Evolutionary conservation across 2,888 invertebrate genomes (phyloP).

Genomic region (Hydropsyche betteni): DNA sequence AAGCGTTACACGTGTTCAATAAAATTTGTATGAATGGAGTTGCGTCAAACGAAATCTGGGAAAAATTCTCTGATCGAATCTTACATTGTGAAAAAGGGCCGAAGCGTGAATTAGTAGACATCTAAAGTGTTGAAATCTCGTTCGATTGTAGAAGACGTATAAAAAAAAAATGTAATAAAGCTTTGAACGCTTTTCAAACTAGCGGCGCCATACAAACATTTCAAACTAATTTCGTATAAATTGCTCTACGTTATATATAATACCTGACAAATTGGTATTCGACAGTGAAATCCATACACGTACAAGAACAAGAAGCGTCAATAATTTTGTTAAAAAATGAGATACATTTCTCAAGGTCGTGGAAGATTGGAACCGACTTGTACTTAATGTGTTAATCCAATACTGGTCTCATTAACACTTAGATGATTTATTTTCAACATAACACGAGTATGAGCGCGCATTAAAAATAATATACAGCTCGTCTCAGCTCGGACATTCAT

Average conservation of each 20-base stretch:
- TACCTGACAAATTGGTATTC: constrained; percentile 5
- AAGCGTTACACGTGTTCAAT: constrained; percentile 23
- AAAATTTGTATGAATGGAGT: not conserved
- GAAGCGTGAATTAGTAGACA: not conserved
- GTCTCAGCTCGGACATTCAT: too few relatives aligned
- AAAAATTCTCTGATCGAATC: not conserved
- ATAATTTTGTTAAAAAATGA: too few relatives aligned
- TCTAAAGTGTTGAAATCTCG: constrained; percentile 6
- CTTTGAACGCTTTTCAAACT: not conserved
- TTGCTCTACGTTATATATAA: not conserved
- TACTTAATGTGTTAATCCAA: too few relatives aligned
- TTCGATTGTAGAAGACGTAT: not conserved
- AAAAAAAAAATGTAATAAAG: not conserved
- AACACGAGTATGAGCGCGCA: too few relatives aligned
- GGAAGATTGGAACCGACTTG: too few relatives aligned
- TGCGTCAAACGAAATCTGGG: not conserved
- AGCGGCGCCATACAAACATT: not conserved
- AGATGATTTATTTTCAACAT: too few relatives aligned
- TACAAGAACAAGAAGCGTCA: too few relatives aligned
- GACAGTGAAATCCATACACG: not conserved
- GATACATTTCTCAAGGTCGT: too few relatives aligned
- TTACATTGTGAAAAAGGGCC: not conserved
- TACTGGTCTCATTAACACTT: too few relatives aligned
- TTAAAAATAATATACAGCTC: too few relatives aligned
- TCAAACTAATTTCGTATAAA: not conserved